Percentiles rank a stretch among this genome's conserved stretches.
Conservation (phyloP, 2,113 vertebrate species). For the Calidris pugnax region DNA sequence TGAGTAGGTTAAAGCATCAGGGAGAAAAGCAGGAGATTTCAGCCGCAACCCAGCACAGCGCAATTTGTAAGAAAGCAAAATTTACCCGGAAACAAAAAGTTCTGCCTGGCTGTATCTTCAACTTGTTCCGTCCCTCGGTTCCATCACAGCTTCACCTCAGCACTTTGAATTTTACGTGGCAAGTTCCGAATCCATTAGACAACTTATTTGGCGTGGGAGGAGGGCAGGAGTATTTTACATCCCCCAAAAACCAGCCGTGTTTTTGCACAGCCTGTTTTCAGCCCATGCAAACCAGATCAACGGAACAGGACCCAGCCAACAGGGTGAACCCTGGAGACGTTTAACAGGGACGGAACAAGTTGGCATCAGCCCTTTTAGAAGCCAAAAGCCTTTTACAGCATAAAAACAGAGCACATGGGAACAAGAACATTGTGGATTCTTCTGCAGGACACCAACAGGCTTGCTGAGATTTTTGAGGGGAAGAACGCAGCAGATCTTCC, state of each 20-base stretch:
- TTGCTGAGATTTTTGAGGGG: not conserved
- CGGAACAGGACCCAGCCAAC: not conserved
- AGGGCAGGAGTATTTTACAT: not conserved
- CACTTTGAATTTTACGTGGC: accelerated
- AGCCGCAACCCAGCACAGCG: not conserved
- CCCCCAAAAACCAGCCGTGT: not conserved
- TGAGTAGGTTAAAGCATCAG: not conserved
- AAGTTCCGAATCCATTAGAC: not conserved
- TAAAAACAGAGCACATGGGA: not conserved
- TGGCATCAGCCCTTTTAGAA: not conserved
- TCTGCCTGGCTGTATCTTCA: not conserved
- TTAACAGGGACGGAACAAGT: not conserved
- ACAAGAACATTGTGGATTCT: not conserved
- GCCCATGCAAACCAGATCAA: not conserved
- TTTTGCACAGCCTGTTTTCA: not conserved
- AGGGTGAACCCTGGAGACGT: not conserved
- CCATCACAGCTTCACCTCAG: not conserved
- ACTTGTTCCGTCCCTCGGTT: not conserved
- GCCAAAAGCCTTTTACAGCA: not conserved
- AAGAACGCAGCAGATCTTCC: not conserved
- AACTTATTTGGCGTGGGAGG: not conserved
- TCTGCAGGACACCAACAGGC: not conserved
- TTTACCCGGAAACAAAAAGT: not conserved
- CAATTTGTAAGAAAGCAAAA: not conserved
- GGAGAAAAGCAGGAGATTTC: not conserved